A percentile compares a stretch with the other conserved stretches of the same genome.
These are phyloP conservation scores for Andrena cerasifolii DNA, from an alignment of 1,140 invertebrate species.

Conservation along the genomic window DNA sequence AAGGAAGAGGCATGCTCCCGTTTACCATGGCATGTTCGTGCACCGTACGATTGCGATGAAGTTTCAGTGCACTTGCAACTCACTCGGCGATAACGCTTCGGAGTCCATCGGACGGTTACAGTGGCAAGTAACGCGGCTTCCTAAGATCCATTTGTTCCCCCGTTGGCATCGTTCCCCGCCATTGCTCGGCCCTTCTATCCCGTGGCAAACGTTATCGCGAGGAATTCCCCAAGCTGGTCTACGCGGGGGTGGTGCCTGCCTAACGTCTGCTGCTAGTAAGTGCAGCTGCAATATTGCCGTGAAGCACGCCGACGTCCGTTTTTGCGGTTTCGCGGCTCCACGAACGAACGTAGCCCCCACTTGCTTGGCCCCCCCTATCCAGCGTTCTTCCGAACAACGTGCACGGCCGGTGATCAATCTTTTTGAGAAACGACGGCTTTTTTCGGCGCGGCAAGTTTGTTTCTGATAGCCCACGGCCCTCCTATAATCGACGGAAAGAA, in stretches of 20 bases:
- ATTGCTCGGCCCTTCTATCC: slow-evolving; percentile 12
- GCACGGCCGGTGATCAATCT: slow-evolving; percentile 34
- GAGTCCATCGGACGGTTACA: slow-evolving; percentile 39
- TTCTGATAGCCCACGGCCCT: background rate
- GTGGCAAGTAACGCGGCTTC: slow-evolving; percentile 31
- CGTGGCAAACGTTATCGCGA: slow-evolving; percentile 30
- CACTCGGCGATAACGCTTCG: slow-evolving; percentile 39
- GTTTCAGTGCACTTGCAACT: slow-evolving; percentile 40
- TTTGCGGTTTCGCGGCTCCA: slow-evolving; percentile 16
- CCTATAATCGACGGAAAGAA: background rate
- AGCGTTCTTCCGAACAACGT: background rate
- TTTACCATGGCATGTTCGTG: slow-evolving; percentile 32
- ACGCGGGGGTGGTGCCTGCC: background rate
- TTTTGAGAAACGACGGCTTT: slow-evolving; percentile 21
- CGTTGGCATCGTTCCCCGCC: slow-evolving; percentile 35
- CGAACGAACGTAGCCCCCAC: background rate
- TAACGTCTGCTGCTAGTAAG: slow-evolving; percentile 37
- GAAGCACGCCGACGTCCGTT: slow-evolving; percentile 31
- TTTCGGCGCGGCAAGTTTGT: slow-evolving; percentile 1
- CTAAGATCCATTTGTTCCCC: slow-evolving; percentile 46
- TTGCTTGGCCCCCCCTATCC: background rate
- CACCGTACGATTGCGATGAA: slow-evolving; percentile 39
- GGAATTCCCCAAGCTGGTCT: slow-evolving; percentile 17
- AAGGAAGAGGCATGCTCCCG: slow-evolving; percentile 6
- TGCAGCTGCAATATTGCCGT: slow-evolving; percentile 40